Conservation (phyloP, 1,140 invertebrate genomes). For the Drosophila repleta region DNA sequence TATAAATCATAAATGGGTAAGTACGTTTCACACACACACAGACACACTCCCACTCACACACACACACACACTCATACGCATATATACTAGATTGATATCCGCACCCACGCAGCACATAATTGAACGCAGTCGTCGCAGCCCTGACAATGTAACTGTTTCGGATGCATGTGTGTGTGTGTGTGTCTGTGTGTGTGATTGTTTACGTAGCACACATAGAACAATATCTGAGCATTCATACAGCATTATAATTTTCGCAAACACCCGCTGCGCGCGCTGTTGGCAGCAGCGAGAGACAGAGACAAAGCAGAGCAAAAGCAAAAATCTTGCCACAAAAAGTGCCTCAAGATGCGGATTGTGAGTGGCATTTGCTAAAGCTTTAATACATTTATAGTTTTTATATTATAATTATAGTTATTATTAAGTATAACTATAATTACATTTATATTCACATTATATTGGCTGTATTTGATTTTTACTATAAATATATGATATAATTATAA, state of each 20-base stretch:
- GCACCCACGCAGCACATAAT: no score
- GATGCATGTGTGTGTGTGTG: conserved; percentile 3
- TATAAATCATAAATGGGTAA: conserved; percentile 28
- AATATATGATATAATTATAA: no score
- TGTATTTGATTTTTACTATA: no score
- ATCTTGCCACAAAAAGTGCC: not conserved
- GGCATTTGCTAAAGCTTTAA: no score
- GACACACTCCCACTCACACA: no score
- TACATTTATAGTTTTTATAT: no score
- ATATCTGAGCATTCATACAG: conserved; percentile 19
- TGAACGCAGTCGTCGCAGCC: conserved; percentile 7
- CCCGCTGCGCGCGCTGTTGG: conserved; percentile 43
- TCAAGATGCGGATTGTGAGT: no score
- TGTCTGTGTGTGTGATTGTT: conserved; percentile 1
- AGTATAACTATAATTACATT: no score
- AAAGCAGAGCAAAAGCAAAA: not conserved
- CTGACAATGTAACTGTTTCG: conserved; percentile 34
- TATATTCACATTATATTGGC: no score
- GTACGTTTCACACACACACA: not conserved
- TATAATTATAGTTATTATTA: no score
- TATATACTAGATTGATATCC: no score
- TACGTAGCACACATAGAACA: not conserved
- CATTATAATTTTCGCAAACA: conserved; percentile 67
- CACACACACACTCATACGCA: no score
- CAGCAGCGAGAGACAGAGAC: not conserved